phyloP scores from a whole-genome alignment of 2,888 invertebrate species.

The Agrochola lychnidis region DNA sequence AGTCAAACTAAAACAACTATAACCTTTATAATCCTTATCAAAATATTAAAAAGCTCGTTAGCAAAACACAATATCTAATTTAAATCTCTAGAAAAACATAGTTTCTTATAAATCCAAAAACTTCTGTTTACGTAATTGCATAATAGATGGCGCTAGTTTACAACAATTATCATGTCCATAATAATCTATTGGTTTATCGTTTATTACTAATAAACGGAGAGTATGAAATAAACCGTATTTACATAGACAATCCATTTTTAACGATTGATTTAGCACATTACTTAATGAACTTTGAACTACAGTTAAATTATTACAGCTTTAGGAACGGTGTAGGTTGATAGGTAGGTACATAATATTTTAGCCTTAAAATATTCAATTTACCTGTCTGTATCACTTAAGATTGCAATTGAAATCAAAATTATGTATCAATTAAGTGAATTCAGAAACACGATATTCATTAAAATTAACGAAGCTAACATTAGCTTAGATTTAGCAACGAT shows the following conservation, averaged over 20 bases:
- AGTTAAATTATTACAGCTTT: conserved; percentile 2
- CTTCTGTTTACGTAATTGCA: conserved; percentile 9
- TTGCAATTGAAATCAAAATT: conserved; percentile 17
- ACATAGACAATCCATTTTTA: conserved; percentile 28
- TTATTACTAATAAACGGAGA: conserved; percentile 16
- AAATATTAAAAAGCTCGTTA: no score
- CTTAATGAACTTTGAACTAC: neutral
- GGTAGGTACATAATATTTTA: neutral
- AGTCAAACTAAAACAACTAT: neutral
- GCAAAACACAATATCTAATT: neutral
- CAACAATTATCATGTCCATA: conserved; percentile 10
- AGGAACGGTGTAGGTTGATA: neutral
- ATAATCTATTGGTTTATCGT: conserved; percentile 13
- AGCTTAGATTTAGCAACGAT: conserved; percentile 15
- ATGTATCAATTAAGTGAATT: conserved; percentile 23
- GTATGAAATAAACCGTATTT: conserved; percentile 5
- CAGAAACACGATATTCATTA: conserved; percentile 15
- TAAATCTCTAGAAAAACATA: neutral
- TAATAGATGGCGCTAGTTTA: conserved; percentile 65
- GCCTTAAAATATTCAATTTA: conserved; percentile 4
- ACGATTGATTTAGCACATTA: conserved; percentile 13
- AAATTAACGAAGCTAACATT: conserved; percentile 38
- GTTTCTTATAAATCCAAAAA: neutral
- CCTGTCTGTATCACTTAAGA: conserved; percentile 5
- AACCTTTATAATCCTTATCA: neutral